A percentile compares a stretch with the other conserved stretches of the same genome.
Evolutionary conservation across 2,888 invertebrate genomes (phyloP).

Genomic region (Nomada fucata): DNA sequence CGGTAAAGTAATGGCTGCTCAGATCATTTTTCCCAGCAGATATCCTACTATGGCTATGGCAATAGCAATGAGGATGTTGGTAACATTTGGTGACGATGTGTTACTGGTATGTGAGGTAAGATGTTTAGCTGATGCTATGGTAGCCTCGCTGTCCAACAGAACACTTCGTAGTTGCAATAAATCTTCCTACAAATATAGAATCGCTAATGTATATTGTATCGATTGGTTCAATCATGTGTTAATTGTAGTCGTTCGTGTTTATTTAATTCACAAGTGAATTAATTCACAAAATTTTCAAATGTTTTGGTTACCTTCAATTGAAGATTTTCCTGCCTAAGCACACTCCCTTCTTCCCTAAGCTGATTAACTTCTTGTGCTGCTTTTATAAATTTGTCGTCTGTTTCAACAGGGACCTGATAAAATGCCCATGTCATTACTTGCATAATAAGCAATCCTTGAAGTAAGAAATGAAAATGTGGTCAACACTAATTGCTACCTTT

Average conservation of each 20-base stretch:
- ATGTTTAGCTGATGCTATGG: conserved; percentile 73
- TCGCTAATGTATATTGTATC: background rate
- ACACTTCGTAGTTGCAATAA: conserved; percentile 79
- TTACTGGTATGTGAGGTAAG: conserved; percentile 73
- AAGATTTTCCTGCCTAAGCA: conserved; percentile 93
- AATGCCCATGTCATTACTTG: conserved; percentile 7
- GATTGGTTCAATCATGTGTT: background rate
- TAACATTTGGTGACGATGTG: conserved; percentile 69
- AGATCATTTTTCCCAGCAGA: conserved; percentile 82
- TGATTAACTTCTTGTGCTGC: conserved; percentile 90
- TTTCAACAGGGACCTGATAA: conserved; percentile 73
- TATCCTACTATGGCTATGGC: conserved; percentile 81
- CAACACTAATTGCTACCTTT: conserved; percentile 77
- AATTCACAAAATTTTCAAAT: background rate
- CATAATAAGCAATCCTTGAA: background rate
- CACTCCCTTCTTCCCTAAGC: conserved; percentile 91
- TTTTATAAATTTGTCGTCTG: conserved; percentile 87
- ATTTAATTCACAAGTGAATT: background rate
- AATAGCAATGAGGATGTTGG: conserved; percentile 76
- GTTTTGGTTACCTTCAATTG: conserved; percentile 89
- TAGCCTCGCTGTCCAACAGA: conserved; percentile 77
- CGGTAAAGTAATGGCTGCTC: conserved; percentile 77
- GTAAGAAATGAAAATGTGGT: background rate
- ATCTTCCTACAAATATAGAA: conserved; percentile 77
- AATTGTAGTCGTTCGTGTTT: background rate